Conservation (phyloP, 2,797 vertebrate genomes). For the Acropternis orthonyx region DNA sequence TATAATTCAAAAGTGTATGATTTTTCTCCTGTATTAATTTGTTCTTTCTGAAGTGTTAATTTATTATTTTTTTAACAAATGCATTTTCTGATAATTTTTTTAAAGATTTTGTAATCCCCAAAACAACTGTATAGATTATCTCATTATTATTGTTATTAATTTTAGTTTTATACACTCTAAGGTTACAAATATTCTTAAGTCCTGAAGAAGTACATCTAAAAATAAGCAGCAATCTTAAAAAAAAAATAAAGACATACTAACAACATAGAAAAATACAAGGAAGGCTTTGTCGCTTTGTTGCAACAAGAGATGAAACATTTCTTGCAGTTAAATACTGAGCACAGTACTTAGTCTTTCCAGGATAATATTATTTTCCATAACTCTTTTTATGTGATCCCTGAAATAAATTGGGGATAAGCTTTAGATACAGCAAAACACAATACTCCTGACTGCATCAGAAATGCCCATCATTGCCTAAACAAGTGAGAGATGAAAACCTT, state of each 20-base stretch:
- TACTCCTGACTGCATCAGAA: background rate
- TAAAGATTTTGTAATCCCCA: background rate
- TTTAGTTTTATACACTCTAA: background rate
- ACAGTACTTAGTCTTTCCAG: background rate
- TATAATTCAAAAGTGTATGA: background rate
- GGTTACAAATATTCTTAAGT: background rate
- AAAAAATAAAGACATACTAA: background rate
- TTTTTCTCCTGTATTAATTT: background rate
- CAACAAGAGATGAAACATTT: background rate
- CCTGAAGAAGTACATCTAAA: background rate
- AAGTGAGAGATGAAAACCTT: background rate
- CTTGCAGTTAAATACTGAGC: conserved; percentile 8
- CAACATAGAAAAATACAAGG: background rate
- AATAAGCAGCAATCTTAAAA: background rate
- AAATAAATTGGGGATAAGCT: background rate
- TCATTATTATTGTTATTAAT: background rate
- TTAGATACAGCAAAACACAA: background rate
- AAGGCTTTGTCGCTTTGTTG: background rate
- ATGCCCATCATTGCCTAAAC: background rate
- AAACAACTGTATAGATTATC: background rate
- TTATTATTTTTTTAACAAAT: background rate
- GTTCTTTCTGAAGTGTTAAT: background rate
- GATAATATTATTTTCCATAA: background rate
- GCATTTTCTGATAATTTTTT: background rate
- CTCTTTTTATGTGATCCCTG: background rate